Base-by-base conservation (phyloP, 2,113 vertebrate species). In the Elgaria multicarinata region DNA sequence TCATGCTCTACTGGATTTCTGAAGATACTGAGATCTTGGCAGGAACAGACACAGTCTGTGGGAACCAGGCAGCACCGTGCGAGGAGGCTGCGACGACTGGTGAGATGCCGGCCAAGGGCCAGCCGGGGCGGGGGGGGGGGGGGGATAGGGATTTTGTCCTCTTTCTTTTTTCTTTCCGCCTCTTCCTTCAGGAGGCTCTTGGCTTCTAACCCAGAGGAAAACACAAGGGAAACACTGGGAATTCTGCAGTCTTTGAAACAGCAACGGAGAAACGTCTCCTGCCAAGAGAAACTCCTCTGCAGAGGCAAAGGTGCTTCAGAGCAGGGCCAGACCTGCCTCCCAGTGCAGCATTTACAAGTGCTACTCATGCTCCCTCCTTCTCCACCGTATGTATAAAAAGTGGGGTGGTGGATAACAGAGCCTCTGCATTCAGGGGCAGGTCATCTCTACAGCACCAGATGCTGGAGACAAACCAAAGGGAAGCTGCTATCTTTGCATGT, bases 11-110 rank as follows among this genome's bases (percentile, higher is more conserved):
- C 50, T 96, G 93, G 75, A 91, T 96, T 96, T 95, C 95, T 97
- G 95, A 96, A 97, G 97, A 97, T 94, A 95, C 94, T 92, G 93
- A 96, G 95, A 95, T 96, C 95, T 97, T 96, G 96, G 96, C 97
- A 97, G 96, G 96, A 93, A 96, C 96, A 94, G 92, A 89, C 91
- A 90, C 92, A 93, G 95, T 94, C 94, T 96, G 96, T 97, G 96
- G 96, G 96, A 97, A 97, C 93, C 90, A 93, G 93, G 93, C 95
- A 94, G 93, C 0, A 24, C 91, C 12, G 69, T 74, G 88, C 55
- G 0, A 82, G 89, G 88, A 87, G 91, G 88, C 89, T 0, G 0
- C 93, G 12, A 6, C 80, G 93, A 93, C 39, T 44, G 67, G n/a
- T 86, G 84, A 95, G 94, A 95, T 92, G 90, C 75, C 83, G 94